These are phyloP conservation scores for Platycheirus rosarum DNA, from an alignment of 2,888 invertebrate genomes.

Conservation along the genomic window DNA sequence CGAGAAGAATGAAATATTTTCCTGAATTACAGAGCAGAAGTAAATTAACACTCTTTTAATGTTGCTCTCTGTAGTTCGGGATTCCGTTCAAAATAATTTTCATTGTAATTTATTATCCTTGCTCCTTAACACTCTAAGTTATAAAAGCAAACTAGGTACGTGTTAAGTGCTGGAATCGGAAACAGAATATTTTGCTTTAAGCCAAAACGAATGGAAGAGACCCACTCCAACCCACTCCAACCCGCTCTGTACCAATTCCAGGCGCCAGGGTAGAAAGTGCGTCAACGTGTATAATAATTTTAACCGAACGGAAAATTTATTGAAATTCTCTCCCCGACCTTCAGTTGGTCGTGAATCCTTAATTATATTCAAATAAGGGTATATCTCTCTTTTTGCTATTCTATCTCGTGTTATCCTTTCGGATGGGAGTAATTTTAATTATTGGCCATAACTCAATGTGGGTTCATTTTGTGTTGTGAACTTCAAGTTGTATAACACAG, in stretches of 20 bases:
- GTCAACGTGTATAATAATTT: slow-evolving; percentile 66
- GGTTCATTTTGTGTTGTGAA: slow-evolving; percentile 8
- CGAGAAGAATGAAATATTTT: slow-evolving; percentile 40
- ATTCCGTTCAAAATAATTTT: slow-evolving; percentile 55
- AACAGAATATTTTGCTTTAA: slow-evolving; percentile 51
- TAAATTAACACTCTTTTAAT: slow-evolving; percentile 60
- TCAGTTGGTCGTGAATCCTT: slow-evolving; percentile 69
- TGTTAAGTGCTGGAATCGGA: slow-evolving; percentile 68
- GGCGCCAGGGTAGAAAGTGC: not conserved
- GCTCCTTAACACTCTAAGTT: slow-evolving; percentile 36
- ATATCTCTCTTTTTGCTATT: slow-evolving; percentile 19
- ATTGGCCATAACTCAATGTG: slow-evolving; percentile 51
- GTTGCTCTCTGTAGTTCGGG: slow-evolving; percentile 29
- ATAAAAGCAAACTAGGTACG: slow-evolving; percentile 67
- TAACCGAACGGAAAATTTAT: slow-evolving; percentile 64
- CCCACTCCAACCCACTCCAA: too few species aligned
- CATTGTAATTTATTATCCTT: slow-evolving; percentile 66
- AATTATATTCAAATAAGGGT: slow-evolving; percentile 68
- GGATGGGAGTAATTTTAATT: slow-evolving; percentile 50
- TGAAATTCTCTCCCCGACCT: slow-evolving; percentile 65
- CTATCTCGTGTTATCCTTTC: slow-evolving; percentile 34
- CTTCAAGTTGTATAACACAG: not conserved
- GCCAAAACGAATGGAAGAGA: not conserved
- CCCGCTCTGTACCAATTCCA: too few species aligned
- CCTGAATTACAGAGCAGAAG: slow-evolving; percentile 54